These are phyloP conservation scores for Sebastes itinus DNA, from an alignment of 2,797 vertebrate genomes.

Conservation along the genomic window DNA sequence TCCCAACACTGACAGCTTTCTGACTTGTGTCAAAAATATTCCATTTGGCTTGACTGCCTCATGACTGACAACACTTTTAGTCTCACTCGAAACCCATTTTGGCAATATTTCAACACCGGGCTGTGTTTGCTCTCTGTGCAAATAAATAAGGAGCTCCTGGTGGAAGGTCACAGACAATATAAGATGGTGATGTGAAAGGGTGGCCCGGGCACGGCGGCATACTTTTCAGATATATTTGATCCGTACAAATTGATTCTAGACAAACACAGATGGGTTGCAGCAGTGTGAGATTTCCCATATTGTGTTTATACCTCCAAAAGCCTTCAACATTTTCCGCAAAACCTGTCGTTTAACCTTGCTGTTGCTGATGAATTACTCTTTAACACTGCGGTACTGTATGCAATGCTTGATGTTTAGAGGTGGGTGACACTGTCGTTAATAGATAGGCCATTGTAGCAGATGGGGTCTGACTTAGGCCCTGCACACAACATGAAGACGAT, in stretches of 20 bases:
- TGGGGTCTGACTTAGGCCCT: not conserved
- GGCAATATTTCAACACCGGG: conserved; percentile 1
- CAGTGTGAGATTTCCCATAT: not conserved
- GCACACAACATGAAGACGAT: not conserved
- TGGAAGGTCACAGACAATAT: not conserved
- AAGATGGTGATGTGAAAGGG: not conserved
- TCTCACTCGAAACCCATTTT: conserved; percentile 22
- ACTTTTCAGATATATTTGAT: conserved; percentile 4
- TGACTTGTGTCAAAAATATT: conserved; percentile 30
- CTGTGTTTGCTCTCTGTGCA: not conserved
- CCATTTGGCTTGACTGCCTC: conserved; percentile 22
- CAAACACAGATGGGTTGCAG: not conserved
- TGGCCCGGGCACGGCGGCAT: not conserved
- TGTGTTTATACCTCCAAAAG: not conserved
- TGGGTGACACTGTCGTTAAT: not conserved
- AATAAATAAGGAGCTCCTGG: conserved; percentile 13
- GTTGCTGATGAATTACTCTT: not conserved
- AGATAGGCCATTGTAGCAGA: not conserved
- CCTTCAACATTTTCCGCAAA: not conserved
- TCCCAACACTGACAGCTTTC: conserved; percentile 11
- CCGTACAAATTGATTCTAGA: not conserved
- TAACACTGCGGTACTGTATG: not conserved
- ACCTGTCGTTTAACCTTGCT: not conserved
- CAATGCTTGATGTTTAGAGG: not conserved
- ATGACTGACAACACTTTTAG: not conserved